Percentiles rank a stretch among this genome's conserved stretches.
phyloP scores from a whole-genome alignment of 2,888 invertebrate species.

The Heteromyza rotundicornis region DNA sequence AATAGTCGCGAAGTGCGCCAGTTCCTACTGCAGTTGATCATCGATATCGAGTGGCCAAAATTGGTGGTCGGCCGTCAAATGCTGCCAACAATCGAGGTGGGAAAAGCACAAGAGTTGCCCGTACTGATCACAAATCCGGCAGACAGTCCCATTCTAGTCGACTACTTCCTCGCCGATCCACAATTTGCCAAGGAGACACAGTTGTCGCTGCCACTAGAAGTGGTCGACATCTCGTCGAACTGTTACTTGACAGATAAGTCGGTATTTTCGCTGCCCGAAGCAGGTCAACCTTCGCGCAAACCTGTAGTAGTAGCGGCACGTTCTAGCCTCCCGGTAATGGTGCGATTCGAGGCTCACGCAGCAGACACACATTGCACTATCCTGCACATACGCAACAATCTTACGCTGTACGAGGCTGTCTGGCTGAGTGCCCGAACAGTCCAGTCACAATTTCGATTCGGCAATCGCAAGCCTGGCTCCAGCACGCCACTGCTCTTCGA shows the following conservation, averaged over 20 bases:
- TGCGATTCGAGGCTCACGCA: slow-evolving; percentile 51
- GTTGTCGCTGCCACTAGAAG: slow-evolving; percentile 56
- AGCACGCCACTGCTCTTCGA: slow-evolving; percentile 81
- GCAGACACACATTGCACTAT: slow-evolving; percentile 58
- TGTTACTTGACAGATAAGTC: slow-evolving; percentile 56
- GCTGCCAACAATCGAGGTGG: slow-evolving; percentile 56
- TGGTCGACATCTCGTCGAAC: slow-evolving; percentile 54
- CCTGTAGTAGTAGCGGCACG: slow-evolving; percentile 49
- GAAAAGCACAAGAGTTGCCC: slow-evolving; percentile 51
- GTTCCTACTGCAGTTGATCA: slow-evolving; percentile 56
- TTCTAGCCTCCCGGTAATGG: slow-evolving; percentile 46
- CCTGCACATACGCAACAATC: slow-evolving; percentile 78
- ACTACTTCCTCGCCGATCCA: slow-evolving; percentile 56
- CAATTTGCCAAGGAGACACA: slow-evolving; percentile 47
- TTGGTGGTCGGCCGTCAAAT: slow-evolving; percentile 51
- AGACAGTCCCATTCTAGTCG: slow-evolving; percentile 49
- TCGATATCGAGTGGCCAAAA: slow-evolving; percentile 61
- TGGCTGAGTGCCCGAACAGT: slow-evolving; percentile 85
- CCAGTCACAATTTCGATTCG: slow-evolving; percentile 85
- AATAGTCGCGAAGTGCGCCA: slow-evolving; percentile 57
- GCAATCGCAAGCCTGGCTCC: slow-evolving; percentile 83
- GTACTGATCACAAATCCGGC: slow-evolving; percentile 58
- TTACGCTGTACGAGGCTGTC: slow-evolving; percentile 88
- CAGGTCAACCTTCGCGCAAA: slow-evolving; percentile 29
- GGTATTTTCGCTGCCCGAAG: slow-evolving; percentile 54